These are phyloP conservation scores for Macropus fuliginosus DNA, from an alignment of 2,797 vertebrate genomes.

Conservation along the genomic window DNA sequence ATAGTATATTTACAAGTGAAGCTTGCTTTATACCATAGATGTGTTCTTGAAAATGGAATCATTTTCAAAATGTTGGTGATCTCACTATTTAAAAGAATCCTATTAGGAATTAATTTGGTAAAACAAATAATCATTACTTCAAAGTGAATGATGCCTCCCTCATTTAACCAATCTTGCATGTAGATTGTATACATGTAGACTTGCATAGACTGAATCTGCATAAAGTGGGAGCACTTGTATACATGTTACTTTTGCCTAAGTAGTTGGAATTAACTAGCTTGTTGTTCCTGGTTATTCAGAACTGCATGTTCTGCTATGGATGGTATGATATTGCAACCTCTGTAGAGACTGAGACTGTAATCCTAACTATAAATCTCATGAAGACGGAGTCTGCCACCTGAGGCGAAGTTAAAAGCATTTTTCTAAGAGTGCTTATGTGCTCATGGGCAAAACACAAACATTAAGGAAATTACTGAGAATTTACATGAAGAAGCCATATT, in stretches of 20 bases:
- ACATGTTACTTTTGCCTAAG: not conserved
- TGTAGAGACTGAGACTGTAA: not conserved
- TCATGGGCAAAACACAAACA: not conserved
- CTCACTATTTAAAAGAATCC: slow-evolving; percentile 19
- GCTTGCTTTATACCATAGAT: not conserved
- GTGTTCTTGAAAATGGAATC: not conserved
- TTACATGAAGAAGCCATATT: not conserved
- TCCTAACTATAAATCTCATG: not conserved
- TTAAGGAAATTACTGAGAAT: not conserved
- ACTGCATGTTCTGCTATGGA: not conserved
- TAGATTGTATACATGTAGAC: not conserved
- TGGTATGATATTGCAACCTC: not conserved
- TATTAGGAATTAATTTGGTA: not conserved
- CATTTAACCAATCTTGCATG: not conserved
- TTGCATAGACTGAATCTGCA: not conserved
- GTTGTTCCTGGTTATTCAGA: not conserved
- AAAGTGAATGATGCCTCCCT: not conserved
- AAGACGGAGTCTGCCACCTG: not conserved
- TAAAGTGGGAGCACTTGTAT: not conserved
- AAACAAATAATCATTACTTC: slow-evolving; percentile 11
- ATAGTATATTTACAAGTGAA: not conserved
- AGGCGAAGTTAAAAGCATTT: not conserved
- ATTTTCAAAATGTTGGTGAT: not conserved
- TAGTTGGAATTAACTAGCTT: not conserved
- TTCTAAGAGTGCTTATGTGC: not conserved